These are phyloP conservation scores for Andrena minutula DNA, from an alignment of 2,888 invertebrate genomes.

Conservation along the genomic window DNA sequence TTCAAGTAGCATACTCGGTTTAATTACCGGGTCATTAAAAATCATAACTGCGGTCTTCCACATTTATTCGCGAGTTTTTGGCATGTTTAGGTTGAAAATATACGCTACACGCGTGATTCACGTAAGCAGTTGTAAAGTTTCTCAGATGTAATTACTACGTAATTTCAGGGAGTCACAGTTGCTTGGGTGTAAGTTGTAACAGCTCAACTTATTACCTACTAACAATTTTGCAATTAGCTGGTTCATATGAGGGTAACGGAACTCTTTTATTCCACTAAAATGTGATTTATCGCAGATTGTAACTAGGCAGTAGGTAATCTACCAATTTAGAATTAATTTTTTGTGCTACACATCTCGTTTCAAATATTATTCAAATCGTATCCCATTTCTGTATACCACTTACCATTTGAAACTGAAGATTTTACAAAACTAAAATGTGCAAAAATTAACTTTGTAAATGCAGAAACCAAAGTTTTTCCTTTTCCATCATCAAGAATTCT, in stretches of 20 bases:
- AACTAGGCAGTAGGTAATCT: too few relatives aligned
- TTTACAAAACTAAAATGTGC: too few relatives aligned
- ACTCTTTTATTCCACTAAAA: too few relatives aligned
- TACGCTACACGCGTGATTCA: neutral
- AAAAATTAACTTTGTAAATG: too few relatives aligned
- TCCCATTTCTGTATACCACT: too few relatives aligned
- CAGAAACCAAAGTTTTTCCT: too few relatives aligned
- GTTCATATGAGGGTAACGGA: neutral
- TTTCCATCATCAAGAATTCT: too few relatives aligned
- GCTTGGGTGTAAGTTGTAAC: neutral
- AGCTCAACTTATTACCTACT: neutral
- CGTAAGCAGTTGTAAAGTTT: neutral
- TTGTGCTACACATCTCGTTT: too few relatives aligned
- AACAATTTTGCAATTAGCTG: neutral
- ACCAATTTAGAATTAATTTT: too few relatives aligned
- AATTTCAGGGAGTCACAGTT: neutral
- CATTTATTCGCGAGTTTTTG: conserved; percentile 1
- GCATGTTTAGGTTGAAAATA: neutral
- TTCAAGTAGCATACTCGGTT: conserved; percentile 56
- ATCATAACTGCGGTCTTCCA: conserved; percentile 35
- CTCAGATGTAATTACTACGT: neutral
- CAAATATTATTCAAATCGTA: too few relatives aligned
- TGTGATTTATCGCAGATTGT: too few relatives aligned
- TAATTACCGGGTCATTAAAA: conserved; percentile 63
- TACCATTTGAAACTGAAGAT: too few relatives aligned